Base-by-base conservation (phyloP, 2,888 invertebrate species). In the Cataglyphis cursor region DNA sequence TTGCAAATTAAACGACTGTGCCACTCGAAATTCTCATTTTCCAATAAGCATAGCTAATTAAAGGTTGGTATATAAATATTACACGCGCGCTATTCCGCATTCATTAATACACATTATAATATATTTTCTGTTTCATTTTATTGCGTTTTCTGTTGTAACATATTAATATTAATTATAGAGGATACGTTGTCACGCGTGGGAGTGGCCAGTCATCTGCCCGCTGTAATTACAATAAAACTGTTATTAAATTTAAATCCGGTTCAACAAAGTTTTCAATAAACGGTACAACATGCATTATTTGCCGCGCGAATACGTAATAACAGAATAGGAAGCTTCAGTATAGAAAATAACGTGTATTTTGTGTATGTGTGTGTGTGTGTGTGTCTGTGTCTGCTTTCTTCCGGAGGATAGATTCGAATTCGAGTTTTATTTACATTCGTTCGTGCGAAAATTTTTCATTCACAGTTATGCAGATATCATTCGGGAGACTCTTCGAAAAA, bases 11-110 rank as follows among this genome's bases (percentile, higher is more conserved):
- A 68, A 21, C 35, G 51, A 65, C 65, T 35, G n/a, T 18, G 15
- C 48, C 28, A 48, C 3, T 35, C 35, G 68, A 51, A 54, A 68
- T 68, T 51, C 68, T n/a, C 44, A 35, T 68, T 68, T 68, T 54
- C 68, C 68, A 68, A 68, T 68, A 68, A 68, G 35, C 68, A 68
- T 68, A 68, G 48, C 24, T 68, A 68, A 68, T 68, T 68, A 68
- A 68, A 68, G 35, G 51, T 31, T 15, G n/a, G 31, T 31, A 21
- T 21, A 28, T 31, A 31, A 51, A 31, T 54, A 68, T 54, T 48
- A 68, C 51, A 31, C 44, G 31, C 38, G n/a, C 35, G 51, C n/a
- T 21, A 5, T 51, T 54, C n/a, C 18, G 68, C 68, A 68, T 68
- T 68, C 10, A 24, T 68, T 68, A 48, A 51, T 31, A 31, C 31